Conservation (phyloP, 2,888 invertebrate species). For the Druceiella hillmani region DNA sequence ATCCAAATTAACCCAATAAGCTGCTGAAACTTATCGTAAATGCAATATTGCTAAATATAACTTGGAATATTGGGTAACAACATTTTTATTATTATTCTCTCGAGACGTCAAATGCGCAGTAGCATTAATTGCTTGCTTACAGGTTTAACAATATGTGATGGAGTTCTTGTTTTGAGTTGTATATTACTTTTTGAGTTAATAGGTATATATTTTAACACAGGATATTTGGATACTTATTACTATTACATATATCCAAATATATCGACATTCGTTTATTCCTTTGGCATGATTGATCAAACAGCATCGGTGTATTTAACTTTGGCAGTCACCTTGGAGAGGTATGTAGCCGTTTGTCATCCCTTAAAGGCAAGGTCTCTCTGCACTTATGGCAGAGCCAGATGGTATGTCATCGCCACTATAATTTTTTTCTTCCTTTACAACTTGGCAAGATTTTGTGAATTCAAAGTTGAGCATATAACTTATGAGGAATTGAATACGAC, state of each 20-base stretch:
- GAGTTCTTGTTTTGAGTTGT: slow-evolving; percentile 81
- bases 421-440: slow-evolving; percentile 82
- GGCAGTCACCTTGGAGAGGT: slow-evolving; percentile 88
- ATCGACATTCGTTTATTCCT: slow-evolving; percentile 73
- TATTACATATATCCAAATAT: slow-evolving; percentile 76
- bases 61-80: slow-evolving; percentile 89
- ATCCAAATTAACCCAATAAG: no score
- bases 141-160: slow-evolving; percentile 91
- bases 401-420: slow-evolving; percentile 79
- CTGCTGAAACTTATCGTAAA: no score
- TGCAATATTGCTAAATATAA: no score
- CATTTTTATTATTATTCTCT: slow-evolving; percentile 84
- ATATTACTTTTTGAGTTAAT: slow-evolving; percentile 82
- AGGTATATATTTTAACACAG: slow-evolving; percentile 78
- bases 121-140: slow-evolving; percentile 93
- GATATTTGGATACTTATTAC: slow-evolving; percentile 68
- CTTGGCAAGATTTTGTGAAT: slow-evolving; percentile 74
- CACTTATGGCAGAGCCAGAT: slow-evolving; percentile 79
- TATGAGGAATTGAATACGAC: slow-evolving; percentile 49
- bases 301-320: slow-evolving; percentile 89
- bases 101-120: slow-evolving; percentile 91
- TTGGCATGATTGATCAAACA: slow-evolving; percentile 85
- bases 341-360: slow-evolving; percentile 91
- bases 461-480: slow-evolving; percentile 44
- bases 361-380: slow-evolving; percentile 84